These are phyloP conservation scores for Hanleya hanleyi DNA, from an alignment of 2,888 invertebrate species.

Conservation along the genomic window DNA sequence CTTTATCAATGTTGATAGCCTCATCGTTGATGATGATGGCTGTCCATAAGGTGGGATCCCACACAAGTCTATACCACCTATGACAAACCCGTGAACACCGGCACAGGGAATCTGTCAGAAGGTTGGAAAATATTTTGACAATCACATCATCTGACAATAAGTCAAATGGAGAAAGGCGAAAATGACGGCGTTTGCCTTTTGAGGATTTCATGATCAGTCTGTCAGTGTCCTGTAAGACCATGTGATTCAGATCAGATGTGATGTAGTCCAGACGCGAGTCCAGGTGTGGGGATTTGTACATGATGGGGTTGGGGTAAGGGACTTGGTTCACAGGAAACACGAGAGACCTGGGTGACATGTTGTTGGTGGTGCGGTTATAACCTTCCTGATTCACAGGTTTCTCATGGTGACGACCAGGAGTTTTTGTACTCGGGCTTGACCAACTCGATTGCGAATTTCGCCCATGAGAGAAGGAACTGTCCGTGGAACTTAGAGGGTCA, in stretches of 20 bases:
- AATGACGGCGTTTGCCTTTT: constrained; percentile 43
- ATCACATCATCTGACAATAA: constrained; percentile 81
- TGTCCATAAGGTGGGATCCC: constrained; percentile 86
- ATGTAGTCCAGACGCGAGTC: constrained; percentile 29
- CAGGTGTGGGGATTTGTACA: constrained; percentile 18
- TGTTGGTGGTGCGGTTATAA: constrained; percentile 12
- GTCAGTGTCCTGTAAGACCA: constrained; percentile 48
- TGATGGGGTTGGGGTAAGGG: background rate
- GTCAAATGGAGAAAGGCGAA: constrained; percentile 60
- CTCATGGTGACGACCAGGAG: background rate
- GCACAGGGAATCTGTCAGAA: constrained; percentile 83
- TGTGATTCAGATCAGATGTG: constrained; percentile 35
- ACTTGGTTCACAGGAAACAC: too few relatives aligned
- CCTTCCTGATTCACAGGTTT: background rate
- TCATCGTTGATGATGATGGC: constrained; percentile 80
- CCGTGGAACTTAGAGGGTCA: constrained; percentile 44
- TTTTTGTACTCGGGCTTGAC: background rate
- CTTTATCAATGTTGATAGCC: constrained; percentile 79
- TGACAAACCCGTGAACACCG: constrained; percentile 83
- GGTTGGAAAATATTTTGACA: constrained; percentile 81
- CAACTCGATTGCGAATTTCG: background rate
- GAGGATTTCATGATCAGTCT: constrained; percentile 43
- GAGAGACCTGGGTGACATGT: background rate
- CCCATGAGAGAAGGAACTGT: constrained; percentile 38
- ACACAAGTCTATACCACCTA: constrained; percentile 84